Conservation (phyloP, 30 jellyfish, hydroid and myxozoan species). For the Catostylus mosaicus region DNA sequence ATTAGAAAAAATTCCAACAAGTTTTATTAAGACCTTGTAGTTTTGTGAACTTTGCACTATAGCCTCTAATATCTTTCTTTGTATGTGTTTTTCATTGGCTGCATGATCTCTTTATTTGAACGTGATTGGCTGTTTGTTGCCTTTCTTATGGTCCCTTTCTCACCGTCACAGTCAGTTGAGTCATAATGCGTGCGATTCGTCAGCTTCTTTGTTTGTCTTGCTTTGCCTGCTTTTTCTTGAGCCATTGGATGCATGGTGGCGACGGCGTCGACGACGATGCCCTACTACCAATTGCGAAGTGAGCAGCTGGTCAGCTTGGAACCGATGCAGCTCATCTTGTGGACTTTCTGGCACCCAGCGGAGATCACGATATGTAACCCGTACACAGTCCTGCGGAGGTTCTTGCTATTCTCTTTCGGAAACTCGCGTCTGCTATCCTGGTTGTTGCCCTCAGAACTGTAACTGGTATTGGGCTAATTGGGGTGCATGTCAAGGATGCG, state of each 20-base stretch:
- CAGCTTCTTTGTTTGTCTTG: neutral
- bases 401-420: slow-evolving; percentile 20
- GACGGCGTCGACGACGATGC: neutral
- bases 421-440: neutral
- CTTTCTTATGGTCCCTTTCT: no score
- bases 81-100: no score
- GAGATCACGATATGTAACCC: neutral
- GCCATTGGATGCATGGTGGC: slow-evolving; percentile 6
- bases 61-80: no score
- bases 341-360: slow-evolving; percentile 22
- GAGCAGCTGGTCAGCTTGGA: slow-evolving; percentile 15
- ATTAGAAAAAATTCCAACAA: no score
- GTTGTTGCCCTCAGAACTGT: slow-evolving; percentile 18
- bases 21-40: no score
- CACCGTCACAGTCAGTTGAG: no score
- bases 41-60: no score
- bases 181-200: neutral
- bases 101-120: no score
- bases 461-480: slow-evolving; percentile 15
- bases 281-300: slow-evolving; percentile 10
- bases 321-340: slow-evolving; percentile 1
- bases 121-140: no score
- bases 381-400: slow-evolving; percentile 15
- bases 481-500: slow-evolving; percentile 27
- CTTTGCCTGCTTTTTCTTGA: neutral